These are phyloP conservation scores for Lepidurus arcticus DNA, from an alignment of 1,140 invertebrate genomes.

Conservation along the genomic window DNA sequence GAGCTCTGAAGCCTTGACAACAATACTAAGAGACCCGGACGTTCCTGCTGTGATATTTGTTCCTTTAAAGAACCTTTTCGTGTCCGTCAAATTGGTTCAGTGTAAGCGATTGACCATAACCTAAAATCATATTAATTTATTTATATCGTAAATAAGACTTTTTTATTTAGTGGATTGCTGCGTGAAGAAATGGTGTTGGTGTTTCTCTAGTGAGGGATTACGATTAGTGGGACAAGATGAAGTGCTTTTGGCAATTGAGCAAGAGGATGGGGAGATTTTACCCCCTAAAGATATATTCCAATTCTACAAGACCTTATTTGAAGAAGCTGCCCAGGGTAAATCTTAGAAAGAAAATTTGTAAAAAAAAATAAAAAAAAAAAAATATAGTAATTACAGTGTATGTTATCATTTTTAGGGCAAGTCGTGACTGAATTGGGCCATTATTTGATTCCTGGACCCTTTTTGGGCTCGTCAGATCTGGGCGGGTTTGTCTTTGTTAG, in stretches of 20 bases:
- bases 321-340: constrained; percentile 68
- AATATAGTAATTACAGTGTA: background rate
- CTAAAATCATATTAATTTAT: constrained; percentile 23
- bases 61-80: constrained; percentile 70
- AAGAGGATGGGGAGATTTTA: constrained; percentile 41
- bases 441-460: constrained; percentile 30
- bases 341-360: background rate
- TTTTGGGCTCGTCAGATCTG: constrained; percentile 55
- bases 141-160: constrained; percentile 31
- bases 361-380: no score
- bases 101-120: constrained; percentile 52
- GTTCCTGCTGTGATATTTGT: constrained; percentile 63
- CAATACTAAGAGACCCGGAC: constrained; percentile 43
- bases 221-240: constrained; percentile 80
- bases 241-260: constrained; percentile 71
- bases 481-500: constrained; percentile 77
- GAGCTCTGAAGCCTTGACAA: constrained; percentile 40
- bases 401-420: constrained; percentile 24
- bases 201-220: constrained; percentile 71
- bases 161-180: constrained; percentile 68
- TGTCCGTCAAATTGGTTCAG: constrained; percentile 68
- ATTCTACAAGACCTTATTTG: constrained; percentile 67
- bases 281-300: constrained; percentile 72
- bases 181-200: constrained; percentile 71
- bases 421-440: constrained; percentile 29